Evolutionary conservation across 2,113 vertebrate species (phyloP), one percentile per base, ranked within the genome.

Genomic region (Stegostoma tigrinum): DNA sequence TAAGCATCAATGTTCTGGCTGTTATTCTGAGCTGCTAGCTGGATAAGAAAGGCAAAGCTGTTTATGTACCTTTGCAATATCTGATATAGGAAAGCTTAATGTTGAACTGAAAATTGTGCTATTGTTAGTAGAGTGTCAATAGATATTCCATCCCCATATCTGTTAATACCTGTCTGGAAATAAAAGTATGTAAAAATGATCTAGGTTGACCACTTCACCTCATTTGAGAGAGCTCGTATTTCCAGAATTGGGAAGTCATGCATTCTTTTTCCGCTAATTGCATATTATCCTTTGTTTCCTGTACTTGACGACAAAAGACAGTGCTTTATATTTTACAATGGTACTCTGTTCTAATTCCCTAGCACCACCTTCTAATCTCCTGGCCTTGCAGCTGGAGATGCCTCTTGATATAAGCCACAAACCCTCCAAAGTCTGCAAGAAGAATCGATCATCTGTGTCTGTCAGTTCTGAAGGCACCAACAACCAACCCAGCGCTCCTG

Each of bases 381-480:
- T 97, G 96, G 96, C 97, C 90, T 96, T 97, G 96, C 97, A 97
- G 94, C 97, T 97, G 96, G 97, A 97, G 96, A 96, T 96, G 96
- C 96, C 96, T 96, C 96, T 96, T 96, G 96, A 96, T 78, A 97
- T 80, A 96, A 97, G 96, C 96, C 95, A 96, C 95, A 97, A 97
- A 96, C 97, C 97, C 89, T 96, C 97, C 75, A 97, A 97, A 96
- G 96, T 96, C 96, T 97, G 95, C 83, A 97, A 96, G 95, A 97
- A 97, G 96, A 97, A 97, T 96, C 97, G 97, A 95, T 97, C 97
- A 23, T 97, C 97, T 94, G 96, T 96, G 70, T 97, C 97, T 75
- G 90, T 97, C 95, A 97, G 97, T 96, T 97, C 97, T 67, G 97
- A 97, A 94, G 97, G 96, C 96, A 96, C 97, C 45, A 97, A 96